Base-by-base conservation (phyloP, 2,113 vertebrate genomes). In the Cyanoramphus novaezelandiae region DNA sequence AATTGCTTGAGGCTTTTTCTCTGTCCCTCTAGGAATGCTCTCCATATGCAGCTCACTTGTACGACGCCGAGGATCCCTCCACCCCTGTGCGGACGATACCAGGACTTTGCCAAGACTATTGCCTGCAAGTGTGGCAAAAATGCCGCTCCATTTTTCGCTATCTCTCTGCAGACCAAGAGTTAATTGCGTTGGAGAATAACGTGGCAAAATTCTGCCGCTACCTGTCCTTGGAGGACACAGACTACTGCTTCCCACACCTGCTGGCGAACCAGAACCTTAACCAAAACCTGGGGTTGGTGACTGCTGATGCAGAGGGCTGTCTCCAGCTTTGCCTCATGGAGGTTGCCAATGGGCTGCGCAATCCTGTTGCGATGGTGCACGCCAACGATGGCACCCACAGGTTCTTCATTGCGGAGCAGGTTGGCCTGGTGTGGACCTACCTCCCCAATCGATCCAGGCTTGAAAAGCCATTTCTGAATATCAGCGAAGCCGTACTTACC, bases 391-490 rank as follows among this genome's bases (percentile, higher is more conserved):
- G 99, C 70, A 99, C 99, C 3, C 99, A 99, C 93, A 97, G 99
- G 71, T 98, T 99, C 93, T 99, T 99, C 70, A 97, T 99, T 65
- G 99, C 99, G 0, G 99, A 99, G 96, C 99, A 99, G 97, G 97
- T 99, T 59, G 99, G 99, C 78, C 94, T 99, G 93, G 99, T 99
- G 60, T 99, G 99, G 99, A 96, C 98, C 31, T 99, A 99, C 97
- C 98, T 99, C 52, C 98, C 98, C 0, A 98, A 99, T 39, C 94
- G 96, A 35, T 98, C 99, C 29, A 98, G 98, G 84, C 97, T 99
- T 2, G 96, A 98, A 91, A 98, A 81, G 68, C 99, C 99, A 1
- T 99, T 99, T 96, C 97, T 99, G 91, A 99, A 99, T 93, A 97
- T 99, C 93, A 99, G 98, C 2, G 92, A 98, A 74, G 98, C 98